These are phyloP conservation scores for Catostylus mosaicus DNA, from an alignment of 30 jellyfish, hydroid and myxozoan species.

Conservation along the genomic window DNA sequence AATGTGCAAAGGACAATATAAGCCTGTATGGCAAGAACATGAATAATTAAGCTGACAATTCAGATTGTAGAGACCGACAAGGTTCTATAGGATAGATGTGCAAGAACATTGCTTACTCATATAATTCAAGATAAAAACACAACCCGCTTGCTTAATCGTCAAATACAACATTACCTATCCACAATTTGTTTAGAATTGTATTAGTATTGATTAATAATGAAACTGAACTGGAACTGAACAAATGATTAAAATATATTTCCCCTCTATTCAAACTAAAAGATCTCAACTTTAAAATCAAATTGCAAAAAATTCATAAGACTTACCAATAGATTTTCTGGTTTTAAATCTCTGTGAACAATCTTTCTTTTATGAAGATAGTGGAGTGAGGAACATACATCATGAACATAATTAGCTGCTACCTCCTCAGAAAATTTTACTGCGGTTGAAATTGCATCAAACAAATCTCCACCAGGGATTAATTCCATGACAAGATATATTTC, in stretches of 20 bases:
- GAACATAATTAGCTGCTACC: conserved; percentile 80
- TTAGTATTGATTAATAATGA: no score
- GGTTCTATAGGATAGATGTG: no score
- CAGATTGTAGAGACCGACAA: neutral
- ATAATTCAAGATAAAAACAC: no score
- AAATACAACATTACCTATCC: no score
- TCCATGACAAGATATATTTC: conserved; percentile 94
- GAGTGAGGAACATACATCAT: conserved; percentile 90
- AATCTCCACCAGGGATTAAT: conserved; percentile 93
- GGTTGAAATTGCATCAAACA: conserved; percentile 87
- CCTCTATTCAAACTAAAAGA: neutral
- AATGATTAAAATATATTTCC: no score
- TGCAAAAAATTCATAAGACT: conserved; percentile 32
- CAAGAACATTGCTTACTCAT: no score
- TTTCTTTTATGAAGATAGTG: conserved; percentile 87
- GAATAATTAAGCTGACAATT: neutral
- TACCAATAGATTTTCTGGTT: conserved; percentile 97
- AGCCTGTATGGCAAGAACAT: neutral
- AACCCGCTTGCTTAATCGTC: no score
- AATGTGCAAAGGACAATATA: neutral
- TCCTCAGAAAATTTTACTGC: conserved; percentile 82
- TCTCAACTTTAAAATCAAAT: neutral
- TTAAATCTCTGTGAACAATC: conserved; percentile 92
- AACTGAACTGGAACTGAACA: no score
- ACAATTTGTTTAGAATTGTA: no score